Percentiles rank a stretch among this genome's conserved stretches.
Evolutionary conservation across 2,113 vertebrate genomes (phyloP).

Genomic region (Clarias magur): DNA sequence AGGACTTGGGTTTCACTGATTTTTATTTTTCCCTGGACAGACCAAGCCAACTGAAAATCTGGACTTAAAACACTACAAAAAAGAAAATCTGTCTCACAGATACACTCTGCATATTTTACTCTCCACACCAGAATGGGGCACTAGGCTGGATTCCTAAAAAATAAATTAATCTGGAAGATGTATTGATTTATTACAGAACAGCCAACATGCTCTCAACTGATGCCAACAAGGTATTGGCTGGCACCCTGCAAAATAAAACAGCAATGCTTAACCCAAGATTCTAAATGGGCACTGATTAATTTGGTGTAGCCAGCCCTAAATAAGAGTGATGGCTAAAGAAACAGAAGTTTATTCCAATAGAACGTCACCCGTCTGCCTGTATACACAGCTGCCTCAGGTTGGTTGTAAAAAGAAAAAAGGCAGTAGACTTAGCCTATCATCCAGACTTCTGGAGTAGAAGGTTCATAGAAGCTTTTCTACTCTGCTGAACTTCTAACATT

Average conservation of each 20-base stretch:
- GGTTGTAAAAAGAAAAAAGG: not conserved
- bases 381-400: slow-evolving; percentile 6
- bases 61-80: not conserved
- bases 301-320: not conserved
- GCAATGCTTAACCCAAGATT: not conserved
- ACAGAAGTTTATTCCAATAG: not conserved
- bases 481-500: not conserved
- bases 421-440: not conserved
- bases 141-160: not conserved
- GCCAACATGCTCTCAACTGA: not conserved
- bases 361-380: not conserved
- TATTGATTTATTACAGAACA: not conserved
- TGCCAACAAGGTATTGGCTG: not conserved
- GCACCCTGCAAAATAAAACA: not conserved
- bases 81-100: not conserved
- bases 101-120: not conserved
- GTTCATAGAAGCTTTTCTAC: not conserved
- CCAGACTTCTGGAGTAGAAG: not conserved
- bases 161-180: not conserved
- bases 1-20: not conserved
- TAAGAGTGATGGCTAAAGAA: not conserved
- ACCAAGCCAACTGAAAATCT: not conserved
- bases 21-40: not conserved
- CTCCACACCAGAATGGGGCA: not conserved
- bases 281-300: not conserved